Conservation (phyloP, 1,140 invertebrate species). For the Pachypeltis micranthus region DNA sequence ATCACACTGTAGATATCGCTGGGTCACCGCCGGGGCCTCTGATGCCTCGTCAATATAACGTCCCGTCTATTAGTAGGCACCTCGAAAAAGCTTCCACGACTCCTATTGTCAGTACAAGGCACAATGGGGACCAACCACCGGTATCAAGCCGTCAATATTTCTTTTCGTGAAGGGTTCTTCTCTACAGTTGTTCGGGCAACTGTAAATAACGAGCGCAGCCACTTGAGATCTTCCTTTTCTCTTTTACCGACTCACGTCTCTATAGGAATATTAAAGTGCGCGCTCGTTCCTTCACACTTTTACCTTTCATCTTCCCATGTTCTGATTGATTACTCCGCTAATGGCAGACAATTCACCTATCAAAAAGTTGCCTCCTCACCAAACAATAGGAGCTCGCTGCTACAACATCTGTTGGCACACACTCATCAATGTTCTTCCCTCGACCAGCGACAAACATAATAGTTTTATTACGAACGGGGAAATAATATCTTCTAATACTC, state of each 20-base stretch:
- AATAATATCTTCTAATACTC: no score
- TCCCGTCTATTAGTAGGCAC: conserved; percentile 3
- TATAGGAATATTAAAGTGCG: neutral
- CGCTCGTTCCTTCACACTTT: neutral
- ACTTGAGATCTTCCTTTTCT: conserved; percentile 2
- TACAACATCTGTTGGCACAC: no score
- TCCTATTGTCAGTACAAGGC: conserved; percentile 3
- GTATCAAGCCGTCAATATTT: conserved; percentile 9
- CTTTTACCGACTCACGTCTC: neutral
- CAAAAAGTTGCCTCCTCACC: neutral
- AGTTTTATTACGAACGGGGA: no score
- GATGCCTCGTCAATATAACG: neutral
- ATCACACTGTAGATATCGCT: conserved; percentile 2
- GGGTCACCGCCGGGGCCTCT: neutral
- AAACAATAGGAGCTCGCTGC: no score
- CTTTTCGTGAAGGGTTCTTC: neutral
- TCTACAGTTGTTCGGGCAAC: conserved; percentile 7
- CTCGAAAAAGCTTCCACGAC: conserved; percentile 3
- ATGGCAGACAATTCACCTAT: neutral
- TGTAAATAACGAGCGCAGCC: conserved; percentile 9
- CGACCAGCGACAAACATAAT: no score
- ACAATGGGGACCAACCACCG: neutral
- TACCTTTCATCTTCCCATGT: neutral
- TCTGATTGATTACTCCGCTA: neutral
- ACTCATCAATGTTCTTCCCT: no score